Conservation (phyloP, 2,888 invertebrate species). For the Clistopyga incitator region DNA sequence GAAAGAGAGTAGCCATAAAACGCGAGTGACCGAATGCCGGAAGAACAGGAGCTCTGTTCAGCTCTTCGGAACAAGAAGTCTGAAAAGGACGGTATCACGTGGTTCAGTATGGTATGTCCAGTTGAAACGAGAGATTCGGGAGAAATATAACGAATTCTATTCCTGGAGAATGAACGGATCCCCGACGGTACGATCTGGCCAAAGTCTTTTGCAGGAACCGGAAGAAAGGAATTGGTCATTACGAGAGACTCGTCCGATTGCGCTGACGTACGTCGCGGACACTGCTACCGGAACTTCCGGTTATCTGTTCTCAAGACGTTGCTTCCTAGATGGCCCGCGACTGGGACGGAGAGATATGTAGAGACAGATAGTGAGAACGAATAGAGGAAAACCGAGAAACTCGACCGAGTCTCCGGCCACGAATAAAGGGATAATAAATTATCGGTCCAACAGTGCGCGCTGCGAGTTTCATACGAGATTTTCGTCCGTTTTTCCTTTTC, state of each 20-base stretch:
- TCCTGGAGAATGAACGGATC: slow-evolving; percentile 10
- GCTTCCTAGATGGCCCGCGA: slow-evolving; percentile 19
- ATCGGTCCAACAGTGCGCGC: slow-evolving; percentile 47
- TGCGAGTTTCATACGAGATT: slow-evolving; percentile 51
- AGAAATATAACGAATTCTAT: slow-evolving; percentile 44
- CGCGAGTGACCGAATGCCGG: background rate
- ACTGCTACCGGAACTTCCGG: slow-evolving; percentile 44
- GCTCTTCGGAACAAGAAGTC: slow-evolving; percentile 14
- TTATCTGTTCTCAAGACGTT: slow-evolving; percentile 48
- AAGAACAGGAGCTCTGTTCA: slow-evolving; percentile 10
- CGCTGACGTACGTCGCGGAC: slow-evolving; percentile 20
- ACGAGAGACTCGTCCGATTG: slow-evolving; percentile 23
- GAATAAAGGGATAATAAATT: slow-evolving; percentile 64
- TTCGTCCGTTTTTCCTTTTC: slow-evolving; percentile 49
- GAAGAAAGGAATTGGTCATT: slow-evolving; percentile 55
- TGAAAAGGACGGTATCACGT: slow-evolving; percentile 9
- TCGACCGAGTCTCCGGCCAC: slow-evolving; percentile 19
- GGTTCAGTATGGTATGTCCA: background rate
- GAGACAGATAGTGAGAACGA: slow-evolving; percentile 13
- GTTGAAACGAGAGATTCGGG: slow-evolving; percentile 6
- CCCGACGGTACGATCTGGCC: background rate
- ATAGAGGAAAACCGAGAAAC: slow-evolving; percentile 33
- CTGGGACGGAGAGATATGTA: slow-evolving; percentile 24
- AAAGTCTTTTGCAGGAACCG: background rate
- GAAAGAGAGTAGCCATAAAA: background rate